These are phyloP conservation scores for Malachius bipustulatus DNA, from an alignment of 2,888 invertebrate species.

Conservation along the genomic window DNA sequence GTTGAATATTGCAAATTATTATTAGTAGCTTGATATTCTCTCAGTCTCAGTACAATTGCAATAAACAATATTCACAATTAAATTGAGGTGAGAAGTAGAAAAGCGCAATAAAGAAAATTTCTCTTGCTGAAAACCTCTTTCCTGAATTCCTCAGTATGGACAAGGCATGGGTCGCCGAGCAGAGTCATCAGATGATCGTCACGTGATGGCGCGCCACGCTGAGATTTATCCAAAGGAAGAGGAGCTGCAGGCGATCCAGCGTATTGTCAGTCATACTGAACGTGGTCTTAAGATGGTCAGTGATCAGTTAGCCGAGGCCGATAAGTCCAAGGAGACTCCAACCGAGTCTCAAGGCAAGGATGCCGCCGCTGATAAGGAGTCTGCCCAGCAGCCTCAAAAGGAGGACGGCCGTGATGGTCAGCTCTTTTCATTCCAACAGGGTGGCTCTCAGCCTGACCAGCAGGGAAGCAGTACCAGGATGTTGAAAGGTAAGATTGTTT, in stretches of 20 bases:
- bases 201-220: constrained; percentile 85
- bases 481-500: no score
- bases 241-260: constrained; percentile 80
- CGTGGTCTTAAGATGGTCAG: constrained; percentile 89
- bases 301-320: constrained; percentile 67
- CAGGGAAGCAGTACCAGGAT: no score
- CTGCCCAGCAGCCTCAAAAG: constrained; percentile 31
- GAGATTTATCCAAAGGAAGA: constrained; percentile 89
- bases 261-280: constrained; percentile 86
- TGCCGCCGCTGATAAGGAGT: constrained; percentile 34
- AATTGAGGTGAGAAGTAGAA: no score
- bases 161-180: constrained; percentile 60
- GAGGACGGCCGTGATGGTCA: constrained; percentile 74
- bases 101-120: no score
- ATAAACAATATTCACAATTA: no score
- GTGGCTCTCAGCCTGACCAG: no score
- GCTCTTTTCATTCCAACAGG: constrained; percentile 60
- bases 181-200: constrained; percentile 92
- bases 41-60: no score
- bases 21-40: no score
- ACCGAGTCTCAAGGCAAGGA: constrained; percentile 35
- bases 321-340: constrained; percentile 30
- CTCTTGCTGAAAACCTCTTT: no score
- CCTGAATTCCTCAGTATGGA: constrained; percentile 36
- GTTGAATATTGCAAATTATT: no score